These are phyloP conservation scores for Centropristis striata DNA, from an alignment of 2,113 vertebrate genomes.

Conservation along the genomic window DNA sequence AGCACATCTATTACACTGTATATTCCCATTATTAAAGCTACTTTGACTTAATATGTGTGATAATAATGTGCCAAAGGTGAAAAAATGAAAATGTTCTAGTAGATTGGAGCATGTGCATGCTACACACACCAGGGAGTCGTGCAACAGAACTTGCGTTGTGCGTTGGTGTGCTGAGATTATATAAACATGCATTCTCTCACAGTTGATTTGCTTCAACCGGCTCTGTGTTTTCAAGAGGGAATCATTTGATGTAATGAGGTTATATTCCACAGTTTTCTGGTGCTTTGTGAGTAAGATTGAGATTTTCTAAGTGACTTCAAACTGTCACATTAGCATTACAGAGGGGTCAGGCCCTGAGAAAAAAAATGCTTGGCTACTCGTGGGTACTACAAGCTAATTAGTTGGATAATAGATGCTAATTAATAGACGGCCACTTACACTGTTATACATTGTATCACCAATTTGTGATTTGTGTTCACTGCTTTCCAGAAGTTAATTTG, in stretches of 20 bases:
- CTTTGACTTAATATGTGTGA: not conserved
- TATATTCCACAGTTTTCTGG: constrained; percentile 33
- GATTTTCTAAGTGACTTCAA: constrained; percentile 36
- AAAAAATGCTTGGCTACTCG: not conserved
- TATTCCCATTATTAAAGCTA: not conserved
- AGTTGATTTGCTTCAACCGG: constrained; percentile 49
- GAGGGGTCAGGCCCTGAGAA: constrained; percentile 33
- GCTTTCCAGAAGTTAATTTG: constrained; percentile 46
- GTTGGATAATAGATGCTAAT: constrained; percentile 36
- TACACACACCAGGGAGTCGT: constrained; percentile 37
- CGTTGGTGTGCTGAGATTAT: constrained; percentile 58
- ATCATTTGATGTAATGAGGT: constrained; percentile 63
- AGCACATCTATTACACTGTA: not conserved
- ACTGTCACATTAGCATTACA: constrained; percentile 45
- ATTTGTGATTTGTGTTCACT: constrained; percentile 34
- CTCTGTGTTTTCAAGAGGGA: constrained; percentile 40
- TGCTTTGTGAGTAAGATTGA: constrained; percentile 16
- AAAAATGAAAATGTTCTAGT: not conserved
- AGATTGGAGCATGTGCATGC: not conserved
- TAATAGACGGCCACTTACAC: constrained; percentile 27
- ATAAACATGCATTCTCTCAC: constrained; percentile 52
- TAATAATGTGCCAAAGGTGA: constrained; percentile 5
- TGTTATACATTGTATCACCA: constrained; percentile 12
- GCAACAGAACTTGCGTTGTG: constrained; percentile 53
- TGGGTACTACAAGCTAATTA: constrained; percentile 36